These are phyloP conservation scores for Micrasema longulum DNA, from an alignment of 1,140 invertebrate genomes.

Conservation along the genomic window DNA sequence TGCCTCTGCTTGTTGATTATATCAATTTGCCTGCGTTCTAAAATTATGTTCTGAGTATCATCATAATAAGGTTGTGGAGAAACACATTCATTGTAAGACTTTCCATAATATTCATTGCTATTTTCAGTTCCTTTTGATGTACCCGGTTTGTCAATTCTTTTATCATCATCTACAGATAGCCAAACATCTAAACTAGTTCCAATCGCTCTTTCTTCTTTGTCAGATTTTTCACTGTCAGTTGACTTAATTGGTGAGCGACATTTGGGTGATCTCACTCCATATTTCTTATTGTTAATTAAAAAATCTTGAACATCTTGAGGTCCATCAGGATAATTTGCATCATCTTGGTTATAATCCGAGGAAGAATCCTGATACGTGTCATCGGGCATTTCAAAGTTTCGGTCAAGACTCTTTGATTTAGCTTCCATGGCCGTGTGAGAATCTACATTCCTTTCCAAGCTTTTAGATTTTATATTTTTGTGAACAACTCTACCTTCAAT, in stretches of 20 bases:
- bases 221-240: constrained; percentile 54
- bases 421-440: constrained; percentile 67
- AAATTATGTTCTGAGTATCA: constrained; percentile 72
- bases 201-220: constrained; percentile 58
- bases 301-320: constrained; percentile 47
- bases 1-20: constrained; percentile 67
- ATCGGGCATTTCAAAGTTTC: constrained; percentile 64
- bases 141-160: constrained; percentile 48
- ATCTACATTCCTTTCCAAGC: constrained; percentile 68
- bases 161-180: constrained; percentile 59
- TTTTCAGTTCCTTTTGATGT: constrained; percentile 26
- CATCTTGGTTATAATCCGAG: constrained; percentile 66
- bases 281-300: constrained; percentile 51
- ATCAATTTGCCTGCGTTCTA: constrained; percentile 71
- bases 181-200: constrained; percentile 64
- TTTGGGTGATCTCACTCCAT: constrained; percentile 51
- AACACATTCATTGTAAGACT: constrained; percentile 48
- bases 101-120: constrained; percentile 38
- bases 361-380: constrained; percentile 52
- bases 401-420: constrained; percentile 72
- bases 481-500: constrained; percentile 73
- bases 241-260: constrained; percentile 52
- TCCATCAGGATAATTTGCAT: constrained; percentile 60
- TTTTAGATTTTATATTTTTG: constrained; percentile 70
- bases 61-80: constrained; percentile 52